Percentiles rank a stretch among this genome's conserved stretches.
phyloP scores from a whole-genome alignment of 1,140 invertebrate species.

The Ridgeia piscesae region DNA sequence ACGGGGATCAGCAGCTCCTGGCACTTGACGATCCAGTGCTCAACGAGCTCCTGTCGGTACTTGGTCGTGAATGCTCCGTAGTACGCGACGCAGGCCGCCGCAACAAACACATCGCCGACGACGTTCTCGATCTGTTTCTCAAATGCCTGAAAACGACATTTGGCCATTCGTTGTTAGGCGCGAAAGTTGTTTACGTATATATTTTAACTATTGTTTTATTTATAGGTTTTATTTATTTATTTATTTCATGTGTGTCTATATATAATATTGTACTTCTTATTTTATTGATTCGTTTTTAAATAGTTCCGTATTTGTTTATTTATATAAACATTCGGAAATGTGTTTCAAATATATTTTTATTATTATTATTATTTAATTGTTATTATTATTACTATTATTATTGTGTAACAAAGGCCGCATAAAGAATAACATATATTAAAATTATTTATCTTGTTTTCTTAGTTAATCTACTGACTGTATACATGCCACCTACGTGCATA shows the following conservation, averaged over 20 bases:
- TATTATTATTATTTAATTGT: no score
- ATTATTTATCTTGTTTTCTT: neutral
- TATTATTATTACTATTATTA: no score
- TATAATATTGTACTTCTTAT: no score
- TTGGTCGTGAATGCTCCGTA: conserved; percentile 57
- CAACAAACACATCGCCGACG: conserved; percentile 59
- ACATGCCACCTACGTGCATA: no score
- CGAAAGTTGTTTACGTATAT: neutral
- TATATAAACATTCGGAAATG: no score
- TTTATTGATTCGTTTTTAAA: no score
- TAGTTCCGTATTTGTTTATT: no score
- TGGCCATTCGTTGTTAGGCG: neutral
- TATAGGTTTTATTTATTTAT: no score
- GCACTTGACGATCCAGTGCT: conserved; percentile 44
- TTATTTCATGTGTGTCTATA: no score
- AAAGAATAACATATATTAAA: no score
- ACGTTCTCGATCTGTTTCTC: conserved; percentile 52
- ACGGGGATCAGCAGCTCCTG: conserved; percentile 54
- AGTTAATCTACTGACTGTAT: neutral
- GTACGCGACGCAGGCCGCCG: conserved; percentile 58
- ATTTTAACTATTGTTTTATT: no score
- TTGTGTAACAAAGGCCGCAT: neutral
- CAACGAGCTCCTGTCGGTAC: conserved; percentile 48
- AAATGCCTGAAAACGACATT: conserved; percentile 45
- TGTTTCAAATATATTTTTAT: no score